Percentiles rank a stretch among this genome's conserved stretches.
These are phyloP conservation scores for Muricea muricata DNA, from an alignment of 92 coral and sea anemone species.

Conservation along the genomic window DNA sequence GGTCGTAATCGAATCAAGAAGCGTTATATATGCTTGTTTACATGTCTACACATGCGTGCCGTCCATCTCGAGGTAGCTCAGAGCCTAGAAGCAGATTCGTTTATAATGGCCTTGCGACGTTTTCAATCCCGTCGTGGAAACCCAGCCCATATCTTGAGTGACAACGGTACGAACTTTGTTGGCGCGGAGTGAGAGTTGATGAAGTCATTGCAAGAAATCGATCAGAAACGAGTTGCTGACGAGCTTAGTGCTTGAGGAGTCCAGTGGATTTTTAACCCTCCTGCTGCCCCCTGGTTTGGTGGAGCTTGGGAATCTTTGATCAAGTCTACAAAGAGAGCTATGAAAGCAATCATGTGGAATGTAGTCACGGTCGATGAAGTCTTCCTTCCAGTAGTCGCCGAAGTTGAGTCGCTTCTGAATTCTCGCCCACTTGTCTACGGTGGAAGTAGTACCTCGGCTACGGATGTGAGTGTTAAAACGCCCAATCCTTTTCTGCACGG, in stretches of 20 bases:
- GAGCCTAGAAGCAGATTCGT: constrained; percentile 51
- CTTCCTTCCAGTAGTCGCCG: too few species aligned
- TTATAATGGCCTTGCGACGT: constrained; percentile 51
- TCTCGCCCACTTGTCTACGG: too few species aligned
- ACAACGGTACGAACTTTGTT: constrained; percentile 31
- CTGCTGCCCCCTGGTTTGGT: constrained; percentile 54
- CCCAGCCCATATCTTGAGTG: too few species aligned
- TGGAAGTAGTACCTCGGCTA: too few species aligned
- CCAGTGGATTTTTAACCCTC: constrained; percentile 48
- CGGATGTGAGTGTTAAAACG: too few species aligned
- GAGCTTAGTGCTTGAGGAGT: constrained; percentile 46
- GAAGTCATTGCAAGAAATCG: constrained; percentile 17
- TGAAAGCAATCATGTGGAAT: constrained; percentile 57
- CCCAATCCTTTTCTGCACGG: too few species aligned
- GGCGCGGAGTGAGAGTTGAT: constrained; percentile 42
- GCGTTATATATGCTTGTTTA: constrained; percentile 51
- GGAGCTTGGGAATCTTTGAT: constrained; percentile 55
- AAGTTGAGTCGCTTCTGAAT: too few species aligned
- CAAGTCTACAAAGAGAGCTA: constrained; percentile 50
- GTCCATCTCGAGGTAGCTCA: constrained; percentile 55
- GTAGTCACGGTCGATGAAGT: too few species aligned
- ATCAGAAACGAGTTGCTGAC: constrained; percentile 37
- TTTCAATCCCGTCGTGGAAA: constrained; percentile 56
- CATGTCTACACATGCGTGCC: constrained; percentile 45
- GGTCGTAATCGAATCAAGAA: constrained; percentile 60